Evolutionary conservation across 2,888 invertebrate species (phyloP), one percentile per base, ranked within the genome.

Genomic region (Saturnia japonica): DNA sequence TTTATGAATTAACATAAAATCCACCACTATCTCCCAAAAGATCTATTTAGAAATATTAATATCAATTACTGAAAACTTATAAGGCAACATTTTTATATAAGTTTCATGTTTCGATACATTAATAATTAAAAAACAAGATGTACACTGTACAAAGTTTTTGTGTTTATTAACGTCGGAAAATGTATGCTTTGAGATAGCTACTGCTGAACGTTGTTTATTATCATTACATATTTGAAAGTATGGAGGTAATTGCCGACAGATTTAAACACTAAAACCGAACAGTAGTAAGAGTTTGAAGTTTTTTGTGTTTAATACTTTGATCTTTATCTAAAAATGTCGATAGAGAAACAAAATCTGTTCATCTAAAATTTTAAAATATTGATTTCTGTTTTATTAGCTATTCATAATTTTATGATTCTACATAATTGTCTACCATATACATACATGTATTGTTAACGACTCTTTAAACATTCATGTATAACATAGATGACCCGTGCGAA

Each of bases 231-330:
- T 72, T 73, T 73, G 66, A 57, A 71, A 70, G 43, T 70, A 68
- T 60, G 70, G 73, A 51, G 60, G 64, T 45, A 68, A 64, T 62
- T 68, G 51, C 62, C 51, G 60, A 62, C 70, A 34, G 60, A 71
- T 64, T 68, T 51, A 68, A 68, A 67, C 47, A 62, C 71, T 67
- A 51, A 42, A 57, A 67, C 42, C 11, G 34, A 64, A n/a, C 64
- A 19, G 54, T 66, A 70, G 19, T 70, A 70, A 54, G 66, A 42
- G 4, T 54, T 40, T 69, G 28, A 69, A 69, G 43, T 34, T 54
- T 51, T 40, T 66, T 54, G 28, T 40, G 40, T 42, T 57, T 70
- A 72, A 71, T 68, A 72, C 72, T 77, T 78, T 78, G 78, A 77
- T 78, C 76, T 75, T 68, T 45, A 68, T 69, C 68, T 72, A 70